Evolutionary conservation across 2,113 vertebrate genomes (phyloP).

Genomic region (Lophotis ruficrista): DNA sequence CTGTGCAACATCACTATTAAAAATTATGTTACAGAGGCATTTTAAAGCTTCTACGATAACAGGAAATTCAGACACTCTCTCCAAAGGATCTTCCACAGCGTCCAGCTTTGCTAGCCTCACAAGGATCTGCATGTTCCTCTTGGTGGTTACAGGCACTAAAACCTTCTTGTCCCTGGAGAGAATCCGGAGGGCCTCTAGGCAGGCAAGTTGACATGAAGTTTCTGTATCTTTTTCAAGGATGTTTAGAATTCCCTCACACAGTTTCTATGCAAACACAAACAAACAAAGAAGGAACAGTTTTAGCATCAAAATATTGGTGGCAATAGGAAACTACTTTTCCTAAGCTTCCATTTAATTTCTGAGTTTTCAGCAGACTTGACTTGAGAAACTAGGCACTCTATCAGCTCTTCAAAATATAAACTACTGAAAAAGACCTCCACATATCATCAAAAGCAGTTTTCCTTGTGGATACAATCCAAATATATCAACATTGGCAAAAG

Average conservation of each 20-base stretch:
- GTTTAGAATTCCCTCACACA: conserved; percentile 87
- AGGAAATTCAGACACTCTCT: conserved; percentile 79
- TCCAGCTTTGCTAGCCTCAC: conserved; percentile 84
- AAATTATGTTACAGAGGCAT: conserved; percentile 96
- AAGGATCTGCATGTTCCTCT: conserved; percentile 88
- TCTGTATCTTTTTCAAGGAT: conserved; percentile 82
- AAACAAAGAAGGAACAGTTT: conserved; percentile 22
- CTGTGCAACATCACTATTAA: conserved; percentile 92
- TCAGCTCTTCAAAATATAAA: not conserved
- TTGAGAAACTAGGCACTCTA: not conserved
- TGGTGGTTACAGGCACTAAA: conserved; percentile 91
- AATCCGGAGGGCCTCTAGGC: conserved; percentile 93
- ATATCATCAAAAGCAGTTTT: not conserved
- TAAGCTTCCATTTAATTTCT: not conserved
- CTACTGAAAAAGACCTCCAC: not conserved
- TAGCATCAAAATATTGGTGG: not conserved
- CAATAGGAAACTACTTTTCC: not conserved
- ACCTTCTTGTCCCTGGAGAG: conserved; percentile 94
- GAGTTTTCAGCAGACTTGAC: not conserved
- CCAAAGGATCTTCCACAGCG: conserved; percentile 71
- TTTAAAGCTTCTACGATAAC: conserved; percentile 96
- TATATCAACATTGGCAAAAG: not conserved
- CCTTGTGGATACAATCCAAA: not conserved
- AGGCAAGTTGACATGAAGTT: conserved; percentile 86
- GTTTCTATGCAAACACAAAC: conserved; percentile 78